Percentiles rank a stretch among this genome's conserved stretches.
phyloP scores from a whole-genome alignment of 2,797 vertebrate genomes.

The Manis pentadactyla region DNA sequence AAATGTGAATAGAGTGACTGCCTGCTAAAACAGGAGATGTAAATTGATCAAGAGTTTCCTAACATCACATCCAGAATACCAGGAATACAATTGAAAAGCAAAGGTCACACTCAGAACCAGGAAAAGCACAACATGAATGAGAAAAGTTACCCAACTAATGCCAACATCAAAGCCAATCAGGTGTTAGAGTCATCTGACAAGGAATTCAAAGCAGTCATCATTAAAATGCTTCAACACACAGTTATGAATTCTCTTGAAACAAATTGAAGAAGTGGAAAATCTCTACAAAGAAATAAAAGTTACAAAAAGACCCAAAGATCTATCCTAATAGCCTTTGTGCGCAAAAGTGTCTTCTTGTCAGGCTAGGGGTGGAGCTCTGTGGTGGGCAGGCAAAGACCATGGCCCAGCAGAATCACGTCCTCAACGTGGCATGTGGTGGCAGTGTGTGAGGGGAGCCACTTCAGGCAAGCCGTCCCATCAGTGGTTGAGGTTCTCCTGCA shows the following conservation, averaged over 20 bases:
- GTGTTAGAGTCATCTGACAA: neutral
- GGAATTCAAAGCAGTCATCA: neutral
- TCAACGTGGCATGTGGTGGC: fast-evolving
- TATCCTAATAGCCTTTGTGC: fast-evolving
- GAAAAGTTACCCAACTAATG: neutral
- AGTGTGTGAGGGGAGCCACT: neutral
- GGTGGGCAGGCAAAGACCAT: fast-evolving
- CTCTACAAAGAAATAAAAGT: neutral
- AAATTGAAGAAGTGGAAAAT: neutral
- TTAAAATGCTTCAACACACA: neutral
- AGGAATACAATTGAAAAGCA: neutral
- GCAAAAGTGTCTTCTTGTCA: neutral
- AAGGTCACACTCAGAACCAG: neutral
- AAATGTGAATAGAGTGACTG: neutral
- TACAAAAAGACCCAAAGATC: neutral
- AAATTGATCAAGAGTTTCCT: neutral
- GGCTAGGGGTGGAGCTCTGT: neutral
- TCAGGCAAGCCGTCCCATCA: too few relatives aligned
- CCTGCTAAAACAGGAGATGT: neutral
- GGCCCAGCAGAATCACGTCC: neutral
- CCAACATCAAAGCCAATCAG: neutral
- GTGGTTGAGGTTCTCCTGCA: neutral
- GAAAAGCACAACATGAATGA: neutral
- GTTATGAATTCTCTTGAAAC: neutral
- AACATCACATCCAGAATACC: neutral